Evolutionary conservation across 1,140 invertebrate species (phyloP), one percentile per base, ranked within the genome.

Genomic region (Uloborus diversus): DNA sequence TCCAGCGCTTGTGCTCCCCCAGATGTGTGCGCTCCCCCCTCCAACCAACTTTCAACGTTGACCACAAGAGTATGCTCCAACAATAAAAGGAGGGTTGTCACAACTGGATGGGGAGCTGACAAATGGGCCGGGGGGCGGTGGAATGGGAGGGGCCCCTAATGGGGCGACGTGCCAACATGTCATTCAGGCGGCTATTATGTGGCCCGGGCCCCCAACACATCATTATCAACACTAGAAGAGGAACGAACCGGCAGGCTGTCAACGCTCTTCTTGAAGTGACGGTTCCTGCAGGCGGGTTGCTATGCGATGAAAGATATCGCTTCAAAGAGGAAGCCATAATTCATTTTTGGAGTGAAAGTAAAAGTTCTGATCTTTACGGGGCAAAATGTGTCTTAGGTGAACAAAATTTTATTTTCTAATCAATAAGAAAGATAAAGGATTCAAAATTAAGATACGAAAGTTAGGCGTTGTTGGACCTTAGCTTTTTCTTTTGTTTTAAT

Each of bases 161-260:
- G 73, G 73, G 73, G 62, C 73, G 73, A 78, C 73, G 73, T 78
- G 73, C 73, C 73, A 78, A 78, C 73, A 78, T 78, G 73, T 78
- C 73, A 78, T 78, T 66, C 73, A 78, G 73, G 73, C 73, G 62
- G 73, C 73, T 65, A 78, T 75, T 78, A 78, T 78, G 73, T 65
- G 57, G 53, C 68, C 53, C 32, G 32, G 71, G 30, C 61, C 73
- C 73, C 53, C 61, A 65, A 78, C 73, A 65, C 73, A 57, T 78
- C 73, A 78, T 78, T 78, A 78, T 78, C 73, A 78, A 59, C 68
- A 71, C 53, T 71, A 37, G 68, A 56, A n/a, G 51, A 37, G n/a
- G 33, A 57, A 47, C 42, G 37, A 75, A 56, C 53, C 28, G 37
- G 59, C 59, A 61, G 73, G 73, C 59, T 78, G 73, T 78, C 73